Base-by-base conservation (phyloP, 2,113 vertebrate species). In the Coreoperca whiteheadi region DNA sequence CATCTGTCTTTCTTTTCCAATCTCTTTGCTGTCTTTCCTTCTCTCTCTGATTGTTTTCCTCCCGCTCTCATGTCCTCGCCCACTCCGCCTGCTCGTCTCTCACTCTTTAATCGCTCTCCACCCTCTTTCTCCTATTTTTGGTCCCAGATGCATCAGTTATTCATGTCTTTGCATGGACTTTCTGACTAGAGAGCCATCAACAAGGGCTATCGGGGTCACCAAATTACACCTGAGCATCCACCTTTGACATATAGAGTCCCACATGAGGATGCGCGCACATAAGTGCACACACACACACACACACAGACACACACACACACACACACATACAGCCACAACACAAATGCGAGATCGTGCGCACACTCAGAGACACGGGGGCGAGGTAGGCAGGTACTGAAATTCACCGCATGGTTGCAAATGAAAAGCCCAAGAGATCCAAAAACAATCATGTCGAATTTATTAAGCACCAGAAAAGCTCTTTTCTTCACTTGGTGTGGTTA, bases 111-210 rank as follows among this genome's bases (percentile, higher is more conserved):
- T 72, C 15, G n/a, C 80, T 67, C 71, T 50, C 59, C 61, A 48
- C 53, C 72, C 73, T 77, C 53, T 79, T 48, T 84, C 68, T 67
- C 69, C 90, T 93, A 92, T 93, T 93, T 93, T 84, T 84, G 87
- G 85, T 90, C 80, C 78, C 57, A 61, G n/a, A 50, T 65, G 56
- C 79, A 81, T 94, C 64, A 87, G 91, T 91, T 89, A 92, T 93
- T 92, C 82, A 94, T 30, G 15, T 46, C 48, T 76, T 83, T 84
- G 71, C 86, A 69, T 77, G 81, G 86, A 86, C 79, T 20, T 87
- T 83, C 67, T 83, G 76, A 59, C 80, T 50, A 18, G 34, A 60
- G 78, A 57, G 74, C 64, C 72, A 87, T 89, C 86, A 77, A 81
- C 83, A 85, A 74, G 69, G 74, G 81, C 68, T 57, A 74, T 65